Conservation (phyloP, 2,113 vertebrate genomes). For the Mustela lutreola region DNA sequence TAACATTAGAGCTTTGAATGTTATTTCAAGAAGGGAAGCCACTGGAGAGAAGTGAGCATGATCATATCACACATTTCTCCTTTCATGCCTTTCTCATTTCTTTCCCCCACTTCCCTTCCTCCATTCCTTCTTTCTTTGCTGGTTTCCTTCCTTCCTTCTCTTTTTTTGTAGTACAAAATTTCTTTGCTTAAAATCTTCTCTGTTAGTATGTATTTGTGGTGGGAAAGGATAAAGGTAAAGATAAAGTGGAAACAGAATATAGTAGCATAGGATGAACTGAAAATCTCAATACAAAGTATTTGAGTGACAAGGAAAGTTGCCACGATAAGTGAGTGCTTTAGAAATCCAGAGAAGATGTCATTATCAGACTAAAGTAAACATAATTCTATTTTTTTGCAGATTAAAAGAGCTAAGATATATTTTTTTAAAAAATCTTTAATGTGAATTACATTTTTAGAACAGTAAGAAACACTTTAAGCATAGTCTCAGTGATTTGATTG, state of each 20-base stretch:
- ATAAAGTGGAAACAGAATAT: background rate
- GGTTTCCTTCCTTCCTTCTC: background rate
- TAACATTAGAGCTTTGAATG: background rate
- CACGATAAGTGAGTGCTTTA: accelerated
- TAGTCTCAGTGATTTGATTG: background rate
- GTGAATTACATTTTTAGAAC: background rate
- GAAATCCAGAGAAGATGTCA: background rate
- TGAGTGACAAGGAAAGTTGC: background rate
- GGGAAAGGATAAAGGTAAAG: background rate
- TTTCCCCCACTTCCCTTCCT: background rate
- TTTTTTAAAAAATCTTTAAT: background rate
- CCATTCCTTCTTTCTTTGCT: background rate
- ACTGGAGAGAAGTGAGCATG: background rate
- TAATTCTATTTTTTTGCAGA: background rate
- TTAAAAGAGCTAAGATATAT: background rate
- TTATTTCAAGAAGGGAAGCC: background rate
- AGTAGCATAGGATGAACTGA: background rate
- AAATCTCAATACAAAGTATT: background rate
- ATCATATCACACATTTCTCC: background rate
- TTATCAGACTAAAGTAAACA: background rate
- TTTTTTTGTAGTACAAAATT: background rate
- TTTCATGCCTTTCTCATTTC: background rate
- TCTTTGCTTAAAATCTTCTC: background rate
- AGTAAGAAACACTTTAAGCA: background rate
- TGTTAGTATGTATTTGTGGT: background rate